Evolutionary conservation across 1,140 invertebrate species (phyloP), one percentile per base, ranked within the genome.

Genomic region (Temnothorax curvispinosus): DNA sequence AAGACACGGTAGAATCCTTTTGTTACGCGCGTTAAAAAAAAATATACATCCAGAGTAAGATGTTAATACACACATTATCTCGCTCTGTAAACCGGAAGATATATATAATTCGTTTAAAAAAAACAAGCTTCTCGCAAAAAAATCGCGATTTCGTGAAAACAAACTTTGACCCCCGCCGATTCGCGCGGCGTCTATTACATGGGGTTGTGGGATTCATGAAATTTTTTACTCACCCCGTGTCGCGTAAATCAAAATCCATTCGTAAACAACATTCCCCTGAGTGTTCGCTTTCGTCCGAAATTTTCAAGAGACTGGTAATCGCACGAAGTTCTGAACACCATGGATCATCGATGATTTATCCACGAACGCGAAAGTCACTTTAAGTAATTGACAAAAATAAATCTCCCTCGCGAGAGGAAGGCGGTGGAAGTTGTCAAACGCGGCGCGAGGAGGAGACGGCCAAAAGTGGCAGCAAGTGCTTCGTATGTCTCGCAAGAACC

Each of bases 101-200:
- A 41, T 18, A 67, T 80, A 41, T 18, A 67, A 80, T 11, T 35
- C 58, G 18, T 65, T 50, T 32, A 11, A 15, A 81, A 38, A 78
- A 81, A 81, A 54, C 9, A 81, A 81, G 52, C 64, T 41, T 1
- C 44, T 50, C 11, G 32, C 13, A 9, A 41, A 54, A 71, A 21
- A 54, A 67, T 35, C 9, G 15, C 76, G 32, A 65, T 47, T 50
- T 50, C 60, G 32, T 7, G 44, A 67, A 38, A 69, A 69, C 47
- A 9, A 80, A 52, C 21, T 44, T 32, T 2, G 7, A 11, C 32
- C 4, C 44, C 2, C 44, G 44, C 41, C 6, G 13, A 80, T 52
- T 60, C 18, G 27, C 67, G 21, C 15, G n/a, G 38, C 11, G 44
- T 41, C 18, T 21, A 7, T 35, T 15, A 27, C 65, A 9, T 32